Percentiles rank a stretch among this genome's conserved stretches.
Conservation (phyloP, 2,888 invertebrate species). For the Drosophila paramelanica region DNA sequence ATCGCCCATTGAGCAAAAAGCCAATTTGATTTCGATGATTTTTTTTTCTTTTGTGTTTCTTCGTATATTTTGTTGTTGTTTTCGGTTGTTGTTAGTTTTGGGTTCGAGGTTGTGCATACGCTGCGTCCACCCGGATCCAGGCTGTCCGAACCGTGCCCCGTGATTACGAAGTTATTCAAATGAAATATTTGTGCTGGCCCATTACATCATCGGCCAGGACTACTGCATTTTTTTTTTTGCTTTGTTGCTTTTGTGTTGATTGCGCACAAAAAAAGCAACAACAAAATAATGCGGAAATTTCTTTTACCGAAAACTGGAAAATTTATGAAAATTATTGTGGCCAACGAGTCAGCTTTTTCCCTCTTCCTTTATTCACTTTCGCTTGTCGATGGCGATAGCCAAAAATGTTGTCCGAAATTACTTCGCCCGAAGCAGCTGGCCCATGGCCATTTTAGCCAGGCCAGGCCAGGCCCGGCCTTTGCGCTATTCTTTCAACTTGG, state of each 20-base stretch:
- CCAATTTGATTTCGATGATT: slow-evolving; percentile 68
- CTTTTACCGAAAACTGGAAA: slow-evolving; percentile 52
- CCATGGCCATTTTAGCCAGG: slow-evolving; percentile 28
- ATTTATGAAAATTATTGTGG: slow-evolving; percentile 75
- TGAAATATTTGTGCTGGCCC: slow-evolving; percentile 70
- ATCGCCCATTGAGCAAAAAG: slow-evolving; percentile 65
- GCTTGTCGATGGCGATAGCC: slow-evolving; percentile 42
- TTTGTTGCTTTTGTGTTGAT: slow-evolving; percentile 30
- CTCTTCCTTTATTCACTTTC: slow-evolving; percentile 56
- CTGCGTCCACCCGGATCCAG: slow-evolving; percentile 43
- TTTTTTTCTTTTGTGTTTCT: slow-evolving; percentile 17
- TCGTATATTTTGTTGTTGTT: neutral
- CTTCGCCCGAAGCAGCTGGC: slow-evolving; percentile 40
- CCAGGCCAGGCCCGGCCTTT: slow-evolving; percentile 19
- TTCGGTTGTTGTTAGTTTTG: slow-evolving; percentile 31
- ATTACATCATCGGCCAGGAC: slow-evolving; percentile 63
- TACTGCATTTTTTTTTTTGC: slow-evolving; percentile 43
- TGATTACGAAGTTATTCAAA: slow-evolving; percentile 76
- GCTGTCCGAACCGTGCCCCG: slow-evolving; percentile 46
- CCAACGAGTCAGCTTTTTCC: slow-evolving; percentile 25
- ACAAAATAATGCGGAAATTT: slow-evolving; percentile 68
- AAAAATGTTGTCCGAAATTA: slow-evolving; percentile 25
- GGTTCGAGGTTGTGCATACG: slow-evolving; percentile 63
- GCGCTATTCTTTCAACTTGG: slow-evolving; percentile 16
- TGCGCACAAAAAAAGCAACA: slow-evolving; percentile 17